Percentiles rank a stretch among this genome's conserved stretches.
phyloP scores from a whole-genome alignment of 1,140 invertebrate species.

The Cataglyphis hispanica region DNA sequence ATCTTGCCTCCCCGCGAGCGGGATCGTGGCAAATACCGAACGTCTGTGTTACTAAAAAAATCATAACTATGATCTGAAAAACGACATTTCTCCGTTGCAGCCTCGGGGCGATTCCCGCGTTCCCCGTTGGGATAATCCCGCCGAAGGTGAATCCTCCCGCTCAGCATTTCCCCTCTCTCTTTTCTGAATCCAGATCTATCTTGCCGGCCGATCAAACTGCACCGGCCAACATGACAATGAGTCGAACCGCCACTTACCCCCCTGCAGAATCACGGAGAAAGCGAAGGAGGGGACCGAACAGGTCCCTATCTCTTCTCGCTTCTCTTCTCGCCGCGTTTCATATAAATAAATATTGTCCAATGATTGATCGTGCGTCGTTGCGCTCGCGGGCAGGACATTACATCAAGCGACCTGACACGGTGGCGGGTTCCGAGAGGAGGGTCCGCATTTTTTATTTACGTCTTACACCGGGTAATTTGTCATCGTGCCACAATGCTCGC shows the following conservation, averaged over 20 bases:
- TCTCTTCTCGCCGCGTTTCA: slow-evolving; percentile 52
- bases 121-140: slow-evolving; percentile 13
- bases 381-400: slow-evolving; percentile 68
- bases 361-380: slow-evolving; percentile 79
- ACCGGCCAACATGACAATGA: slow-evolving; percentile 68
- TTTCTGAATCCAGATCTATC: slow-evolving; percentile 60
- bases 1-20: slow-evolving; percentile 26
- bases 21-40: slow-evolving; percentile 30
- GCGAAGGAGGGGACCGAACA: slow-evolving; percentile 52
- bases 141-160: slow-evolving; percentile 1
- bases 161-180: slow-evolving; percentile 1
- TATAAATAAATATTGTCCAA: slow-evolving; percentile 81
- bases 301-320: slow-evolving; percentile 59
- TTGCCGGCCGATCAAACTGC: slow-evolving; percentile 62
- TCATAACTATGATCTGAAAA: slow-evolving; percentile 40
- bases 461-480: slow-evolving; percentile 76
- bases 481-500: slow-evolving; percentile 76
- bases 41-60: slow-evolving; percentile 45
- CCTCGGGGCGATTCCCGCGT: background rate
- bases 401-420: slow-evolving; percentile 69
- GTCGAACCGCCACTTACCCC: slow-evolving; percentile 45
- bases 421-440: slow-evolving; percentile 53
- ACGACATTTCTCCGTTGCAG: slow-evolving; percentile 8
- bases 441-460: slow-evolving; percentile 71
- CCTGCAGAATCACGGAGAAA: background rate